Base-by-base conservation (phyloP, 2,888 invertebrate genomes). In the Eilema depressum region DNA sequence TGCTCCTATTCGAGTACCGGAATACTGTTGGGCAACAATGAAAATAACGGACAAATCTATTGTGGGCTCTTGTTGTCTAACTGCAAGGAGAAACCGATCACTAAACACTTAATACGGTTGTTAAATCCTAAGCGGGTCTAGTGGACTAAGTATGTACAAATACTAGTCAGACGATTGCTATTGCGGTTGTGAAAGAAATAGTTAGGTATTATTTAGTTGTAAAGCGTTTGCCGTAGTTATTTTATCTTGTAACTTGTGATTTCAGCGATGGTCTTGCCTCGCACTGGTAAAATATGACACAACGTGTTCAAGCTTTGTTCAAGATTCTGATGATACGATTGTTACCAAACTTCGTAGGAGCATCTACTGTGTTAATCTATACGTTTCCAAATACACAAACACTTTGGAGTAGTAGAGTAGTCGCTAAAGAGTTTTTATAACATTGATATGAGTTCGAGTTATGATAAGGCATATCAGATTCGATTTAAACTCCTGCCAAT, bases 11-110 rank as follows among this genome's bases (percentile, higher is more conserved):
- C 37, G 26, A 33, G 30, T 41, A 41, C 17, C 59, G 25, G 11
- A 57, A 20, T 69, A 41, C n/a, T 61, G 59, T 77, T 80, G 65
- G 66, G 69, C 66, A 75, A 78, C 63, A 47, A 66, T 62, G 25
- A 41, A 53, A 8, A 25, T 59, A 65, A 59, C 64, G 11, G 26
- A 25, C 20, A 33, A 10, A 67, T 65, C 59, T 69, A 77, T 77
- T 78, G 57, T 71, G 14, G 4, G 56, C 5, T 47, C 20, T 14
- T 28, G 5, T 64, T 53, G 26, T 64, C n/a, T 2, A 28, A 41
- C 17, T 41, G 17, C 41, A 41, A 28, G 25, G 26, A 28, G n/a
- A 53, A 30, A 28, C n/a, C 12, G n/a, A 10, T 28, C 5, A 41
- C 25, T 26, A 26, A 63, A 25, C 11, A 26, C n/a, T 26, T 59